These are phyloP conservation scores for Lampris megalopsis DNA, from an alignment of 2,113 vertebrate species.

Conservation along the genomic window DNA sequence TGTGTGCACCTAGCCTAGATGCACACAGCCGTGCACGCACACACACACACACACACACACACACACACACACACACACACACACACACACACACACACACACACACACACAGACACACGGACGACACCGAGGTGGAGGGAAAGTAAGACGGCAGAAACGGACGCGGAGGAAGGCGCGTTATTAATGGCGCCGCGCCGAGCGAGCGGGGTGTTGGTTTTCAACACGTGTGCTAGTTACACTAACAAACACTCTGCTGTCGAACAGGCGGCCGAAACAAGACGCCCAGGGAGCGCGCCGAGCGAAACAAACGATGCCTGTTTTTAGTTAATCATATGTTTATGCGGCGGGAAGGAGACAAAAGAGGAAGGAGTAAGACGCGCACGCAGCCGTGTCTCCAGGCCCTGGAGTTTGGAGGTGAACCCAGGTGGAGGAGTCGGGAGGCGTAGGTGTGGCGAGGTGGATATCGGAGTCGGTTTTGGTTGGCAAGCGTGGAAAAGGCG, in stretches of 20 bases:
- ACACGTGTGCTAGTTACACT: slow-evolving; percentile 81
- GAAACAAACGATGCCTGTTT: slow-evolving; percentile 73
- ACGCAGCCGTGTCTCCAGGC: slow-evolving; percentile 17
- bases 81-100: slow-evolving; percentile 67
- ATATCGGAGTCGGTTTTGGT: slow-evolving; percentile 7
- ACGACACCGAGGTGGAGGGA: slow-evolving; percentile 45
- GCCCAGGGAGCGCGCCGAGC: slow-evolving; percentile 63
- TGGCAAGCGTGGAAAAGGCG: slow-evolving; percentile 6
- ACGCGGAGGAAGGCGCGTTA: slow-evolving; percentile 68
- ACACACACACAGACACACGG: slow-evolving; percentile 75
- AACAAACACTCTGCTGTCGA: slow-evolving; percentile 76
- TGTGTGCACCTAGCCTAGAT: background rate
- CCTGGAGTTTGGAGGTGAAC: slow-evolving; percentile 49
- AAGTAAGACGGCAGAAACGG: slow-evolving; percentile 74
- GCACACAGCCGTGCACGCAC: slow-evolving; percentile 3
- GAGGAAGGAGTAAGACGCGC: slow-evolving; percentile 12
- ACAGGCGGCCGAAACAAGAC: slow-evolving; percentile 65
- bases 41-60: slow-evolving; percentile 7
- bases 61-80: slow-evolving; percentile 10
- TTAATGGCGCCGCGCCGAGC: slow-evolving; percentile 75
- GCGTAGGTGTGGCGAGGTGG: slow-evolving; percentile 12
- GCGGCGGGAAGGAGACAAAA: slow-evolving; percentile 37
- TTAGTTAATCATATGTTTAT: slow-evolving; percentile 75
- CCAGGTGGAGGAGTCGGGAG: slow-evolving; percentile 6
- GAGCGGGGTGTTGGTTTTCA: slow-evolving; percentile 76